Conservation (phyloP, 2,888 invertebrate genomes). For the Dolichopus griseipennis region DNA sequence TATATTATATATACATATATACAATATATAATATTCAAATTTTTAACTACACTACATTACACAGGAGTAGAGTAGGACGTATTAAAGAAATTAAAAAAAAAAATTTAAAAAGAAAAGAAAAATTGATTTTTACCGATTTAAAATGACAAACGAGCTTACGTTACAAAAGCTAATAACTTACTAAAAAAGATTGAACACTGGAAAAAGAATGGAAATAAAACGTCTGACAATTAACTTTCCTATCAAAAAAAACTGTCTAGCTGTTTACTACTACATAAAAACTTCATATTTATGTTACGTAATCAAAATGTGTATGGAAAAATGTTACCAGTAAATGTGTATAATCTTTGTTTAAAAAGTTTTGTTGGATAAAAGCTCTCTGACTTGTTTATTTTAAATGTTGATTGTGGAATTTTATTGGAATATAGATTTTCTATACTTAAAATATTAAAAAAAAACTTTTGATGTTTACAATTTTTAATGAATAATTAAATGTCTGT, state of each 20-base stretch:
- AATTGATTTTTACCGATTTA: not conserved
- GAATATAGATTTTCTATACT: no score
- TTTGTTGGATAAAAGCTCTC: no score
- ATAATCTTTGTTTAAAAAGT: not conserved
- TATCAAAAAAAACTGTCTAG: not conserved
- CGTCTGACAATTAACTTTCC: not conserved
- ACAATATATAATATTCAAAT: no score
- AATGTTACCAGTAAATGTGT: not conserved
- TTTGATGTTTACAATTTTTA: no score
- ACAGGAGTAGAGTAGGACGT: not conserved
- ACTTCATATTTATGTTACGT: not conserved
- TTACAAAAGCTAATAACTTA: conserved; percentile 1
- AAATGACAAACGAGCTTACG: not conserved
- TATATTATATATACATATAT: no score
- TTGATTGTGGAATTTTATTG: no score
- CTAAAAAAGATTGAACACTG: not conserved
- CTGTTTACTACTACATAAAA: not conserved
- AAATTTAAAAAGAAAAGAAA: no score
- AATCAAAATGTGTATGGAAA: not conserved
- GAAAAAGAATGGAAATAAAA: conserved; percentile 2
- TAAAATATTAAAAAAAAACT: no score
- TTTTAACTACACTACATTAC: not conserved
- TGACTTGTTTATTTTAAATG: no score
- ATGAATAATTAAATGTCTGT: no score
- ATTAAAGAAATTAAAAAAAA: not conserved